Conservation (phyloP, 2,113 vertebrate species). For the Microtus montanus region DNA sequence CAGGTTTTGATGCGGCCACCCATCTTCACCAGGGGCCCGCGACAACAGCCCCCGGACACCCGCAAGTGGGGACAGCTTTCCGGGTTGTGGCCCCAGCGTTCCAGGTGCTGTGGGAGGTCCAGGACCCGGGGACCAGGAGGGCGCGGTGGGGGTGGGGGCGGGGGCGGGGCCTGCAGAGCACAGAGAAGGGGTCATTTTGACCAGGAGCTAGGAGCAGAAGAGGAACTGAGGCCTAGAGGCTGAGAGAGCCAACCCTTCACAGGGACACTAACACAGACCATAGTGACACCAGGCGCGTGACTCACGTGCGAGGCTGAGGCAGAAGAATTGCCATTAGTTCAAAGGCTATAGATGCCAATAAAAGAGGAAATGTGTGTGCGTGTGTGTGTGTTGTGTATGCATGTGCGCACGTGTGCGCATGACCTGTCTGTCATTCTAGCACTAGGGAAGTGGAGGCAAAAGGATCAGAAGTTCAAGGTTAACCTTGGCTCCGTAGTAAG, state of each 20-base stretch:
- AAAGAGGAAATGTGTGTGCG: neutral
- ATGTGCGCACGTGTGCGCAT: no score
- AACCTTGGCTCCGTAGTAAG: neutral
- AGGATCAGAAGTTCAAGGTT: neutral
- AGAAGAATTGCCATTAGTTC: neutral
- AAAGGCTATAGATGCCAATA: neutral
- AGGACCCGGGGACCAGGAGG: conserved; percentile 72
- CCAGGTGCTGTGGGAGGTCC: conserved; percentile 91
- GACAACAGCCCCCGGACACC: conserved; percentile 87
- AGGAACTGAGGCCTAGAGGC: neutral
- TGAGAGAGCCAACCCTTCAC: neutral
- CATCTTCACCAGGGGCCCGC: conserved; percentile 92
- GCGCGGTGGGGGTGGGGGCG: conserved; percentile 21
- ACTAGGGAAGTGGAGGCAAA: no score
- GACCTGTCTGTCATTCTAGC: no score
- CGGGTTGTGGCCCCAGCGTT: conserved; percentile 90
- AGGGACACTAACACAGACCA: no score
- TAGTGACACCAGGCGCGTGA: no score
- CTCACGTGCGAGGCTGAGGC: neutral
- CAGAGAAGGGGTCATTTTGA: neutral
- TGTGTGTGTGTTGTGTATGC: neutral
- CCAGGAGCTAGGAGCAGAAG: neutral
- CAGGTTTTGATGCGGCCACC: conserved; percentile 94
- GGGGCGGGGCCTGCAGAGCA: conserved; percentile 57
- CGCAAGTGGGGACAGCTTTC: conserved; percentile 86